Conservation (phyloP, 2,113 vertebrate genomes). For the Perca fluviatilis region DNA sequence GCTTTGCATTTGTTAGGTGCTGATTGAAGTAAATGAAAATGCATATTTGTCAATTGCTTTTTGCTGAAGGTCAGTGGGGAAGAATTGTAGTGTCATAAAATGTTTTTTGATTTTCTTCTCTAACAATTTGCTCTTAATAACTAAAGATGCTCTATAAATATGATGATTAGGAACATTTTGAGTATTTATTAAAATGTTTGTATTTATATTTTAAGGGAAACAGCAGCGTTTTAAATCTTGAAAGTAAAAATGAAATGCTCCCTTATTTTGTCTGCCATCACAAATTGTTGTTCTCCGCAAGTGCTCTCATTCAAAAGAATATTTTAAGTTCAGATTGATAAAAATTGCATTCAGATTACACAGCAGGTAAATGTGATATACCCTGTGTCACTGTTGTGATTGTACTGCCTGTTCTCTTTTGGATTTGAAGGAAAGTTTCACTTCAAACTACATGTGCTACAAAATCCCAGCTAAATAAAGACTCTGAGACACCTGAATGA, state of each 20-base stretch:
- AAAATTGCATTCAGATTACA: conserved; percentile 78
- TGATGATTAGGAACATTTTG: conserved; percentile 22
- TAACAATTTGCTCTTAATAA: conserved; percentile 21
- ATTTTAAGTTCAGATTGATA: conserved; percentile 52
- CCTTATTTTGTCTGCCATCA: conserved; percentile 19
- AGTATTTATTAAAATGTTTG: background rate
- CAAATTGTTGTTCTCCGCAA: conserved; percentile 33
- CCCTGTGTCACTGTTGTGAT: conserved; percentile 36
- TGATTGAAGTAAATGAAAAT: conserved; percentile 23
- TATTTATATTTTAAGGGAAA: conserved; percentile 11
- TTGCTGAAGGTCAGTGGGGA: conserved; percentile 25
- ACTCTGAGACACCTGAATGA: background rate
- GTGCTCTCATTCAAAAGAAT: conserved; percentile 23
- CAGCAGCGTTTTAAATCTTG: conserved; percentile 3
- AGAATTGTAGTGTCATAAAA: conserved; percentile 8
- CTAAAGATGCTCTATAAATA: conserved; percentile 31
- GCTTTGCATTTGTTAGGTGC: conserved; percentile 4
- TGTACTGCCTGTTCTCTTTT: conserved; percentile 35
- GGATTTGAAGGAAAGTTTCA: conserved; percentile 32
- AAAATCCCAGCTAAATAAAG: conserved; percentile 33
- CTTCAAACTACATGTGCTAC: conserved; percentile 29
- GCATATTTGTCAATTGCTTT: conserved; percentile 14
- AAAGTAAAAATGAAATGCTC: conserved; percentile 21
- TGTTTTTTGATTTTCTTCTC: conserved; percentile 11
- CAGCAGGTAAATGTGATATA: conserved; percentile 58